Conservation (phyloP, 1,140 invertebrate genomes). For the Orius insidiosus region DNA sequence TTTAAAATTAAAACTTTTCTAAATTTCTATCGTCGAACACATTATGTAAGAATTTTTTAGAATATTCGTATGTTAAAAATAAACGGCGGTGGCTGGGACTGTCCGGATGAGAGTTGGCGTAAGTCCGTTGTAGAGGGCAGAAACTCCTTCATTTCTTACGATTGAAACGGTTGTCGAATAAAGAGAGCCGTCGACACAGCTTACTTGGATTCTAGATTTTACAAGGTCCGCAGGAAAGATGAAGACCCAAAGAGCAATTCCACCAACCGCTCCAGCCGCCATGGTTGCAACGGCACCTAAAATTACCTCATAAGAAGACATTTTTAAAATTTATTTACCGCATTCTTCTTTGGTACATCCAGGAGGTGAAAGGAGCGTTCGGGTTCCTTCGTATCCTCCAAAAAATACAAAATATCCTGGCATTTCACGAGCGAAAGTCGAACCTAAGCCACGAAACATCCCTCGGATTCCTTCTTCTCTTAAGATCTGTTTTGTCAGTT, state of each 20-base stretch:
- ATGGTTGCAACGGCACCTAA: conserved; percentile 61
- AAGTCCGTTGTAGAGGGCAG: conserved; percentile 80
- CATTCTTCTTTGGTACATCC: conserved; percentile 50
- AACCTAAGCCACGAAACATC: conserved; percentile 73
- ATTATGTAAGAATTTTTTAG: conserved; percentile 52
- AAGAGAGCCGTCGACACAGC: conserved; percentile 28
- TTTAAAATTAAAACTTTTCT: too few species aligned
- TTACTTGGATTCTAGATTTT: conserved; percentile 86
- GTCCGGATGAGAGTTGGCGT: conserved; percentile 83
- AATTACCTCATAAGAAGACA: background rate
- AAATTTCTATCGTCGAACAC: background rate
- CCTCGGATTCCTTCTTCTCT: conserved; percentile 56
- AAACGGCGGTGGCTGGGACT: conserved; percentile 89
- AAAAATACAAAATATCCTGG: conserved; percentile 98
- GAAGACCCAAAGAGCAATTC: conserved; percentile 72
- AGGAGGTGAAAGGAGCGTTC: conserved; percentile 41
- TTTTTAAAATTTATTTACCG: conserved; percentile 26
- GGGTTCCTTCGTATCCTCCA: conserved; percentile 81
- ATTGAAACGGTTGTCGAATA: conserved; percentile 33
- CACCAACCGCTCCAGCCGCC: conserved; percentile 78
- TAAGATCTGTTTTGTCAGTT: conserved; percentile 62
- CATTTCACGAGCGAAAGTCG: conserved; percentile 92
- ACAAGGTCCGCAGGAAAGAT: conserved; percentile 96
- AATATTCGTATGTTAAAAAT: conserved; percentile 86
- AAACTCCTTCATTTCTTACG: conserved; percentile 53